phyloP scores from a whole-genome alignment of 2,888 invertebrate species.

The Cryptocephalus moraei region DNA sequence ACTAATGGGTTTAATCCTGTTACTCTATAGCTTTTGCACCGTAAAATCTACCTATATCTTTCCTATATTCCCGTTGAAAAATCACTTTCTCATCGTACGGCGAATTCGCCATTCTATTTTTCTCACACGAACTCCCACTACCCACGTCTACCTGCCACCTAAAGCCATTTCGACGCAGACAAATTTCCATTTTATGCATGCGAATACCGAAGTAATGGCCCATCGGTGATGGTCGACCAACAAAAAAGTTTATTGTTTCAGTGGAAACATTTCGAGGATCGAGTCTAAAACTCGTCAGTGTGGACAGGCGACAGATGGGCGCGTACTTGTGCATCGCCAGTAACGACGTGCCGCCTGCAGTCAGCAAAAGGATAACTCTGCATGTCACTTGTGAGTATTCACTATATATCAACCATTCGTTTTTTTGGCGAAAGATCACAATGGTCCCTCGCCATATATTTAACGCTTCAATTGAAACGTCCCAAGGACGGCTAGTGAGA shows the following conservation, averaged over 20 bases:
- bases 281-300: constrained; percentile 43
- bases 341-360: constrained; percentile 52
- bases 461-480: too few relatives aligned
- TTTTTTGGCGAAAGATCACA: neutral
- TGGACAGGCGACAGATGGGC: constrained; percentile 51
- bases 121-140: too few relatives aligned
- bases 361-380: constrained; percentile 60
- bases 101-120: too few relatives aligned
- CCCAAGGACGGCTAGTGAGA: too few relatives aligned
- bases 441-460: too few relatives aligned
- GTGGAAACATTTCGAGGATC: constrained; percentile 45
- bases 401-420: neutral
- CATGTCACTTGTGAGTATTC: constrained; percentile 64
- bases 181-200: constrained; percentile 10
- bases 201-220: constrained; percentile 1
- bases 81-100: too few relatives aligned
- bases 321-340: constrained; percentile 53
- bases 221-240: neutral
- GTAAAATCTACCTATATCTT: too few relatives aligned
- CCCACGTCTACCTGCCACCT: too few relatives aligned
- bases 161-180: neutral
- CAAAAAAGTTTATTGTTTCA: constrained; percentile 24
- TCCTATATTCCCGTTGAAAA: too few relatives aligned
- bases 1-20: too few relatives aligned
- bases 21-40: too few relatives aligned